Evolutionary conservation across 2,113 vertebrate species (phyloP), one percentile per base, ranked within the genome.

Genomic region (Serinus canaria): DNA sequence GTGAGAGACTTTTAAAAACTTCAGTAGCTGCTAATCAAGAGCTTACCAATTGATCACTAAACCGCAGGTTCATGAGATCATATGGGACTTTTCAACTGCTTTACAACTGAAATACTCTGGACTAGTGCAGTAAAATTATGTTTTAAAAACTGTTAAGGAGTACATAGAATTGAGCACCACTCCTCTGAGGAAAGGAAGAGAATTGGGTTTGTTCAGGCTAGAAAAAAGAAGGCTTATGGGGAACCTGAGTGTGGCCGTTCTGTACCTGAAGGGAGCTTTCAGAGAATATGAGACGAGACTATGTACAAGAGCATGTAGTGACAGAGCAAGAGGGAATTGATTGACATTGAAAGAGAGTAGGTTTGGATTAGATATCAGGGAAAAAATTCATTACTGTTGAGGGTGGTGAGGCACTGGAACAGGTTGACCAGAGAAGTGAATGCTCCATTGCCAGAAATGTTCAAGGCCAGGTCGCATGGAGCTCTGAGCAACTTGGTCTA

Each of bases 1-100:
- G 39, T 68, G 66, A 90, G 33, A 74, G 78, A 47, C 14, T 86
- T 94, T 95, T 95, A 74, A 96, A 76, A 97, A 85, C 47, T 95
- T 94, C 89, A 93, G 24, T 64, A 91, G 47, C 59, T 95, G 39
- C 56, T 96, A 91, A 95, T 94, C 88, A 94, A 92, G 91, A 82
- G 30, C 33, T 92, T 90, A 77, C n/a, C 63, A 62, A 97, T 64
- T 86, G 91, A 95, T 97, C 88, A 92, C 25, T 83, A 80, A 88
- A 91, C 73, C 37, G 1, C 31, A 66, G 31, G 23, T 75, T 80
- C 28, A 30, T 49, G 79, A 96, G 63, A 84, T 52, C 24, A n/a
- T 67, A 23, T 47, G 20, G 62, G n/a, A 30, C 62, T 50, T 33
- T 77, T 95, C 70, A 88, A 50, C 25, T 60, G 20, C 19, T 95